These are phyloP conservation scores for Hanleya hanleyi DNA, from an alignment of 2,888 invertebrate species.

Conservation along the genomic window DNA sequence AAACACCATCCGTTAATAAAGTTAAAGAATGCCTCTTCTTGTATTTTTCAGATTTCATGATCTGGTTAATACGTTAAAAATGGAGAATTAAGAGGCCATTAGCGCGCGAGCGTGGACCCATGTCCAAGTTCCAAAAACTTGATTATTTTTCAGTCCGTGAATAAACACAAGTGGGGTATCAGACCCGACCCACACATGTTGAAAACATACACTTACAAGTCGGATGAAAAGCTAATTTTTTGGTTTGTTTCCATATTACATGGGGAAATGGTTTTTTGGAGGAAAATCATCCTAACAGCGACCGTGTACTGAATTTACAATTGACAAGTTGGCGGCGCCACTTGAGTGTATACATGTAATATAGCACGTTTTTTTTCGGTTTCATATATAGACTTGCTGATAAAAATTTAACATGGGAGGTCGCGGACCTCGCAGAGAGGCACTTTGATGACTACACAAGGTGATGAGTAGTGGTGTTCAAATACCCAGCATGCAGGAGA, in stretches of 20 bases:
- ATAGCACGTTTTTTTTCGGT: too few species aligned
- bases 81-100: background rate
- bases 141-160: background rate
- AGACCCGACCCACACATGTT: background rate
- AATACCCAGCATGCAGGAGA: too few species aligned
- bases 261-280: background rate
- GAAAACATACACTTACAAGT: background rate
- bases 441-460: background rate
- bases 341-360: too few species aligned
- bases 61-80: background rate
- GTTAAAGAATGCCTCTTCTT: too few species aligned
- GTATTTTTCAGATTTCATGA: too few species aligned
- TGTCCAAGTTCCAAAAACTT: background rate
- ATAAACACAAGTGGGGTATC: too few species aligned
- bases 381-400: too few species aligned
- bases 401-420: background rate
- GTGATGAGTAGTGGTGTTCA: too few species aligned
- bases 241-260: background rate
- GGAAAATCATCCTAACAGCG: too few species aligned
- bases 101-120: background rate
- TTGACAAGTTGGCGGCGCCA: too few species aligned
- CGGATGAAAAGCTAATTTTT: background rate
- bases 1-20: too few species aligned
- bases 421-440: background rate
- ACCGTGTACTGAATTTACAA: too few species aligned